phyloP scores from a whole-genome alignment of 2,113 vertebrate species.

The Sturnus vulgaris region DNA sequence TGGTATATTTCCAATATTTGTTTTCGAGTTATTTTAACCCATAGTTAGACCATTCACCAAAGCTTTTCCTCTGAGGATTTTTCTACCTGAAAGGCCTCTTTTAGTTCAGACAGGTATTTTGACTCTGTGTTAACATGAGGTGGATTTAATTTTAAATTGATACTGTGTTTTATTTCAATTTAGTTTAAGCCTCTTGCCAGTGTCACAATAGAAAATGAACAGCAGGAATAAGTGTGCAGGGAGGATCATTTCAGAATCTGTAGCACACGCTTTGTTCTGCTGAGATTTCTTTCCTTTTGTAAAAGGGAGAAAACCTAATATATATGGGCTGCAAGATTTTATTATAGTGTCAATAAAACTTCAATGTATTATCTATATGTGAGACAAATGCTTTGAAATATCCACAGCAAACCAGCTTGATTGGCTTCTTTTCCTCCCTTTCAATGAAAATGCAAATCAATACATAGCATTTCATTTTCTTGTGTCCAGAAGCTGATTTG shows the following conservation, averaged over 20 bases:
- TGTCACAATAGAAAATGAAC: not conserved
- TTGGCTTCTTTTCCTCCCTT: not conserved
- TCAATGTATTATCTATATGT: not conserved
- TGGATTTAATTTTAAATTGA: not conserved
- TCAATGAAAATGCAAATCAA: not conserved
- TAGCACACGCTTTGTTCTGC: not conserved
- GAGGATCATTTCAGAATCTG: not conserved
- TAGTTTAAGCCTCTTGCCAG: not conserved
- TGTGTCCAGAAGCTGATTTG: not conserved
- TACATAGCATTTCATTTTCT: not conserved
- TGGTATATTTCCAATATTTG: not conserved
- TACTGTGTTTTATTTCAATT: not conserved
- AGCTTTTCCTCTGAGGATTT: not conserved
- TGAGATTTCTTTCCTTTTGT: not conserved
- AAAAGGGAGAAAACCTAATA: not conserved
- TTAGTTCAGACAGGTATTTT: not conserved
- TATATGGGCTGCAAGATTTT: not conserved
- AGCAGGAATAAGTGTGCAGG: not conserved
- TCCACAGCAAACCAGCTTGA: not conserved
- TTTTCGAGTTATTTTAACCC: not conserved
- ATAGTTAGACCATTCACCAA: not conserved
- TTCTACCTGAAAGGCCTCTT: not conserved
- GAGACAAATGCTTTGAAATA: not conserved
- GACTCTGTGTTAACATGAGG: not conserved
- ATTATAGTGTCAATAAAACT: not conserved